Base-by-base conservation (phyloP, 2,113 vertebrate species). In the Macrotus californicus region DNA sequence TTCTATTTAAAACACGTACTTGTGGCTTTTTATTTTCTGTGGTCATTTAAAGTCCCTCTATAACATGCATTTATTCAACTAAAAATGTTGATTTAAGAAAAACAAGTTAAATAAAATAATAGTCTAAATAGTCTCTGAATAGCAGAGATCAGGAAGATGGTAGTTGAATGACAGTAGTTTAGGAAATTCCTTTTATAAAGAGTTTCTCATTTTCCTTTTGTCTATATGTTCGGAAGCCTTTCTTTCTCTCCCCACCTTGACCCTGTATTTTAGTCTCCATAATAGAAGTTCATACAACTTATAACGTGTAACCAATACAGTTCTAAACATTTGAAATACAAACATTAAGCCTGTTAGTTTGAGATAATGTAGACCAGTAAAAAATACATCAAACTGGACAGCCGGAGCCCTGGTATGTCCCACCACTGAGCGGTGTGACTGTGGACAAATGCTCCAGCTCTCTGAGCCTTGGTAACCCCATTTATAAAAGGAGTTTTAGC, bases 1-100 rank as follows among this genome's bases (percentile, higher is more conserved):
- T 87, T 93, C 86, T 79, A 77, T 88, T 95, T 91, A 79, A 94
- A 91, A 41, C 21, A 2, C 43, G 1, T 29, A 82, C 67, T 95
- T 89, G 22, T 93, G 66, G 2, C 15, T 94, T 94, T 87, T 48
- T 9, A 11, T 85, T 92, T 87, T 34, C 70, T 69, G 7, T 34
- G 29, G 22, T 70, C 18, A 34, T 87, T 91, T 48, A 87, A 75
- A 82, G 34, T n/a, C 67, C 18, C 24, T 18, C 9, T 54, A 3
- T 34, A 87, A 67, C 26, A 48, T 22, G 8, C 16, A 59, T 83
- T 75, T 83, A 64, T 87, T 93, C 79, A 72, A 79, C 59, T 69
- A 39, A 80, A 89, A 64, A 66, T 18, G 7, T 84, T 76, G 29
- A 94, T n/a, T 80, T 93, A 77, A 87, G 61, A 9, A 94, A 91